Evolutionary conservation across 2,888 invertebrate genomes (phyloP), one percentile per base, ranked within the genome.

Genomic region (Trypoxylon attenuatum): DNA sequence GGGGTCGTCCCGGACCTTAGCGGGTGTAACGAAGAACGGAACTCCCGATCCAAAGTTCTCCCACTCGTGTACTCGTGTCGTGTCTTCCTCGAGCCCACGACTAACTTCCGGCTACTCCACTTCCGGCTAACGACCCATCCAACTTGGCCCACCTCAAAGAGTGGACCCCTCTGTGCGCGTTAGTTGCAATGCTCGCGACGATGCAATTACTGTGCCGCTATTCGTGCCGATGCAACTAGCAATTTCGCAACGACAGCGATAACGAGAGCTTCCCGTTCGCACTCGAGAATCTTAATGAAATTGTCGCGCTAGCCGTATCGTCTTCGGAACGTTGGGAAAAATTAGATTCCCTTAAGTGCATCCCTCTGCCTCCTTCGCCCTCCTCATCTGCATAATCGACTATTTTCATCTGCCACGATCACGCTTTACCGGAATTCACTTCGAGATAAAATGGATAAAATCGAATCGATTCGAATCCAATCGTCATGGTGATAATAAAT

Each of bases 61-160:
- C 13, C 23, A n/a, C n/a, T n/a, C n/a, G n/a, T n/a, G n/a, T n/a
- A n/a, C n/a, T n/a, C n/a, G n/a, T n/a, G n/a, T n/a, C n/a, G n/a
- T n/a, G n/a, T 10, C 23, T n/a, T 16, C 39, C 45, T 41, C 47
- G 68, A 55, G 50, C 39, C 27, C 38, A 49, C 29, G 52, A 61
- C 67, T 43, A 69, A 69, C 69, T 69, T 69, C 63, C 69, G 69
- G 69, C 64, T 68, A 59, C 59, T 69, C 57, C 43, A 47, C 54
- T 54, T 62, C 58, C 68, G 54, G 33, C 69, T 64, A 69, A 69
- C 69, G 68, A 69, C 69, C 69, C 69, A 69, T 69, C 59, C 64
- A 69, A 69, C 69, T 69, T 69, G 55, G 52, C 33, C 42, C 51
- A 18, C 51, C 54, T 69, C 69, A 69, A 69, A 69, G 68, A 57